Base-by-base conservation (phyloP, 2,888 invertebrate species). In the Crepidodera aurea region DNA sequence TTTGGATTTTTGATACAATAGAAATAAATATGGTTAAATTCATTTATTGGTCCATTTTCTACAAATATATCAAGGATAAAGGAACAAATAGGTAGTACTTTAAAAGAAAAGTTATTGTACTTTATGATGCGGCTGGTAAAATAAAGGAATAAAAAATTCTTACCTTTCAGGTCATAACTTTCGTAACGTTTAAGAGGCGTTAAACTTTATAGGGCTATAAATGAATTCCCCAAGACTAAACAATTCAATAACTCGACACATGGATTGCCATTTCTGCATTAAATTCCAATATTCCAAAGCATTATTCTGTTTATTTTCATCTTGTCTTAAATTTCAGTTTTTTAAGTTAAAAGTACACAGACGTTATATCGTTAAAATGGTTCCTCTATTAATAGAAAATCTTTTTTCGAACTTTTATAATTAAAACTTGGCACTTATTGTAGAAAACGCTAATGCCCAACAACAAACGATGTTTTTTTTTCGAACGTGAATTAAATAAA, bases 351-450 rank as follows among this genome's bases (percentile, higher is more conserved):
- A 27, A 32, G n/a, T 10, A 10, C 29, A 50, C 10, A 32, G 2
- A 13, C 1, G 50, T 4, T 8, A 8, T 18, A 16, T 10, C 12
- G 12, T 19, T 12, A 34, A 37, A n/a, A 8, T 6, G 15, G 13
- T 4, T 3, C 13, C 10, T 53, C 62, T 62, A 62, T 62, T 58
- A 58, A 39, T 62, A 62, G 58, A 54, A 25, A 37, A 50, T 58
- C 62, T 62, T 51, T 62, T 62, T 53, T 58, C 16, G 46, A 60
- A 44, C 29, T 46, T 51, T 22, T 63, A 60, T 64, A 64, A 64
- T 64, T 64, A 64, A 64, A 56, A 54, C 64, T 64, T 64, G 64
- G 64, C 64, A 64, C 55, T 64, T 58, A 58, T 63, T 63, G 55
- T 63, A 34, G 46, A 62, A 60, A 55, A 22, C 25, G 42, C n/a